Conservation (phyloP, 1,140 invertebrate genomes). For the Trachelipus rathkii region DNA sequence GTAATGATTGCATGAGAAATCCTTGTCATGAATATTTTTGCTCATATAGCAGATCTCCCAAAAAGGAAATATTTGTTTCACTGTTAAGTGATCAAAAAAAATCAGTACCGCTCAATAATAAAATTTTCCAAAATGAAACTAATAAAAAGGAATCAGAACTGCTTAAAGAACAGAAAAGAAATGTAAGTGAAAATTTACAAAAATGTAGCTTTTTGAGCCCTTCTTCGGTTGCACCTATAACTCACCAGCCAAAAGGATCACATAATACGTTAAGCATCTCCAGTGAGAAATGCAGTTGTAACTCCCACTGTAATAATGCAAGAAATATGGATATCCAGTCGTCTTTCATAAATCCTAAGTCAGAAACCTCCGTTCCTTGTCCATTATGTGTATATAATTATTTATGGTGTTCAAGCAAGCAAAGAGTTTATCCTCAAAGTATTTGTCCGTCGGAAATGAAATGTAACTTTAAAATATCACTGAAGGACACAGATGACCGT, state of each 20-base stretch:
- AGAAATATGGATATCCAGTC: not conserved
- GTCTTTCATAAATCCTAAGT: not conserved
- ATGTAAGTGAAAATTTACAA: not conserved
- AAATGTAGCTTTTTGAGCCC: not conserved
- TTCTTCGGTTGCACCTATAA: not conserved
- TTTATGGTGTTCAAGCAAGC: slow-evolving; percentile 4
- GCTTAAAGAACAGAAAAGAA: not conserved
- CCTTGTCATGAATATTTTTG: slow-evolving; percentile 10
- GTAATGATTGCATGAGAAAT: not conserved
- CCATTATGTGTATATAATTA: slow-evolving; percentile 5
- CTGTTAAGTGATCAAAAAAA: not conserved
- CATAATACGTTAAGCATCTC: not conserved
- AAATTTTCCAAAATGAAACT: not conserved
- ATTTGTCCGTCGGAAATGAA: slow-evolving; percentile 1
- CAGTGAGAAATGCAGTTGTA: not conserved
- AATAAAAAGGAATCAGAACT: not conserved
- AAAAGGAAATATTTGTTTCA: not conserved
- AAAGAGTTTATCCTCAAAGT: slow-evolving; percentile 10
- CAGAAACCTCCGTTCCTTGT: not conserved
- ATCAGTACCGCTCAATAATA: not conserved
- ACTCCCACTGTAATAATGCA: not conserved
- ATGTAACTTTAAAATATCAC: not conserved
- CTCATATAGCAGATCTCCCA: not conserved
- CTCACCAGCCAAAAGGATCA: not conserved
- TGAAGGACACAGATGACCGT: slow-evolving; percentile 1